These are phyloP conservation scores for Eulemur albifrons DNA, from an alignment of 2,797 vertebrate species.

Conservation along the genomic window DNA sequence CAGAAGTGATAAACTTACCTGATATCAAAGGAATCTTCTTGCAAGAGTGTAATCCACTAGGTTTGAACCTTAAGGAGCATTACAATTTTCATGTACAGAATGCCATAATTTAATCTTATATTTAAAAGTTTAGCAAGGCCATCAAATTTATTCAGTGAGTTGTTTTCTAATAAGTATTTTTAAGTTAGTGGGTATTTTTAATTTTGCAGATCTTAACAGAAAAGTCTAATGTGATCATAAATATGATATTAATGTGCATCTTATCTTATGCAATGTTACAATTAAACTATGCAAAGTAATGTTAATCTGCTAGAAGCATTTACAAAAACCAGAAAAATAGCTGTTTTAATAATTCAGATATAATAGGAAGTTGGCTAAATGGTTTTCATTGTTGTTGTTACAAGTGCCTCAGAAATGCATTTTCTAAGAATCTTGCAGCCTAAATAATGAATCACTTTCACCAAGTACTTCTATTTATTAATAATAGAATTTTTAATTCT, in stretches of 20 bases:
- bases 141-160: not conserved
- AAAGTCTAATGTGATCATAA: conserved; percentile 2
- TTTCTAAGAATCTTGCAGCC: not conserved
- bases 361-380: not conserved
- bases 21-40: not conserved
- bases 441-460: not conserved
- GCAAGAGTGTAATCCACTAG: not conserved
- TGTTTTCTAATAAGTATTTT: not conserved
- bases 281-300: not conserved
- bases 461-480: not conserved
- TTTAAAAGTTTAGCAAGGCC: not conserved
- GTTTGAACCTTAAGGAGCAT: not conserved
- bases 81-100: not conserved
- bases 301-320: not conserved
- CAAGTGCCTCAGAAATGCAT: not conserved
- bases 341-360: not conserved
- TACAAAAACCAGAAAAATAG: not conserved
- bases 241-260: not conserved
- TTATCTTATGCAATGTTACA: not conserved
- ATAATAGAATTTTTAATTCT: not conserved
- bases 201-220: not conserved
- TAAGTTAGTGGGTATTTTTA: not conserved
- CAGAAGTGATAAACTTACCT: not conserved
- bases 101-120: not conserved
- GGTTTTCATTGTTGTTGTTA: not conserved